Conservation (phyloP, 2,888 invertebrate species). For the Timema cristinae region DNA sequence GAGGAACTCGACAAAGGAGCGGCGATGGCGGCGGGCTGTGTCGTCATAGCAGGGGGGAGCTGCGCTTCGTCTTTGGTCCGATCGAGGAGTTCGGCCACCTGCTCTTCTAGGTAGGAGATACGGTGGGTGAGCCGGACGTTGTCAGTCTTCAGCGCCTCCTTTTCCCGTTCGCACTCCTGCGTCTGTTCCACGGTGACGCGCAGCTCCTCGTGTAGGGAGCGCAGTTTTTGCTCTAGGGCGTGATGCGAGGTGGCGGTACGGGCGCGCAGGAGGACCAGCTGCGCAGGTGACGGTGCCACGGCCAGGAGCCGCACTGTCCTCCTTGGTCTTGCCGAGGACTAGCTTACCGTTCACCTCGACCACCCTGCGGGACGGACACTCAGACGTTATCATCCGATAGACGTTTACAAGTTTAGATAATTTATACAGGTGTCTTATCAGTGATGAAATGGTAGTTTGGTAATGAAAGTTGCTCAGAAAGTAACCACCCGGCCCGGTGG, state of each 20-base stretch:
- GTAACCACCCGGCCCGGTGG: no score
- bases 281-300: slow-evolving; percentile 58
- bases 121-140: slow-evolving; percentile 81
- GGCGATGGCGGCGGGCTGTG: neutral
- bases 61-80: slow-evolving; percentile 8
- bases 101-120: slow-evolving; percentile 86
- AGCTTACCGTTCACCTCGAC: slow-evolving; percentile 78
- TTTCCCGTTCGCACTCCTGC: slow-evolving; percentile 59
- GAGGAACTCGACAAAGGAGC: neutral
- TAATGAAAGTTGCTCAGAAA: neutral
- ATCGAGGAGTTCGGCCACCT: slow-evolving; percentile 56
- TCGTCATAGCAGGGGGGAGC: neutral
- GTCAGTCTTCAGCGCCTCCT: slow-evolving; percentile 64
- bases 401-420: no score
- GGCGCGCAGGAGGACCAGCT: slow-evolving; percentile 55
- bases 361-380: slow-evolving; percentile 50
- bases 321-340: slow-evolving; percentile 63
- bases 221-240: slow-evolving; percentile 21
- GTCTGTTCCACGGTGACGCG: slow-evolving; percentile 54
- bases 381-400: no score
- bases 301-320: slow-evolving; percentile 64
- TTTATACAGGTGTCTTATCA: no score
- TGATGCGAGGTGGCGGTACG: slow-evolving; percentile 40
- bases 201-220: slow-evolving; percentile 46
- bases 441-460: no score